phyloP scores from a whole-genome alignment of 2,888 invertebrate genomes.

The Chloroclysta siterata region DNA sequence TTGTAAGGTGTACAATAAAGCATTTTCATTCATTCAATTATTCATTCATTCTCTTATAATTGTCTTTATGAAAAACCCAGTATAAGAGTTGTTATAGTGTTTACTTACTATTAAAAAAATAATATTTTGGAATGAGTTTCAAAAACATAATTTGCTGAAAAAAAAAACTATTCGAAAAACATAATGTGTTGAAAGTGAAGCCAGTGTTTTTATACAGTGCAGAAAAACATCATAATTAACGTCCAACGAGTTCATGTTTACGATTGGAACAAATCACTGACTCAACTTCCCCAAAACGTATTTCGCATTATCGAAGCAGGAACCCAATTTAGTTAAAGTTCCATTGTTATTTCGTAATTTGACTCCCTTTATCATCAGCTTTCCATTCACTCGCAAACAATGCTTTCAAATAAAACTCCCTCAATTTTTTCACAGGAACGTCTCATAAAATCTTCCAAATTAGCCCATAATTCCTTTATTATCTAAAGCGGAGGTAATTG shows the following conservation, averaged over 20 bases:
- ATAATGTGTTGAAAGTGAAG: too few relatives aligned
- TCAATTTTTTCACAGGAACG: conserved; percentile 46
- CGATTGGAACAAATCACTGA: neutral
- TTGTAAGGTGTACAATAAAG: too few relatives aligned
- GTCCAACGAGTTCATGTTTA: neutral
- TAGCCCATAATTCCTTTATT: conserved; percentile 72
- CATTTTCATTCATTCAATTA: too few relatives aligned
- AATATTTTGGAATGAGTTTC: too few relatives aligned
- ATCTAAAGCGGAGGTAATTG: conserved; percentile 65
- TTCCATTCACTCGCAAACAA: conserved; percentile 39
- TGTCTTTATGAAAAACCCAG: too few relatives aligned
- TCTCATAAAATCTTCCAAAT: conserved; percentile 64
- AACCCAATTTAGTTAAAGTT: conserved; percentile 23
- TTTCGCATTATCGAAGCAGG: neutral
- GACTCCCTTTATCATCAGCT: conserved; percentile 30
- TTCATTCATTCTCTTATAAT: too few relatives aligned
- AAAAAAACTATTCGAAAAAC: too few relatives aligned
- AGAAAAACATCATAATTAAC: neutral
- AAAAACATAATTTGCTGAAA: too few relatives aligned
- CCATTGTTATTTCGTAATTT: conserved; percentile 31
- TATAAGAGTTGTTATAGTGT: too few relatives aligned
- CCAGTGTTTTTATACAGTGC: neutral
- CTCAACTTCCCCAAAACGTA: neutral
- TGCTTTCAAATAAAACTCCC: conserved; percentile 40
- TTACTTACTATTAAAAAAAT: too few relatives aligned